Conservation (phyloP, 2,888 invertebrate species). For the Carterocephalus palaemon region DNA sequence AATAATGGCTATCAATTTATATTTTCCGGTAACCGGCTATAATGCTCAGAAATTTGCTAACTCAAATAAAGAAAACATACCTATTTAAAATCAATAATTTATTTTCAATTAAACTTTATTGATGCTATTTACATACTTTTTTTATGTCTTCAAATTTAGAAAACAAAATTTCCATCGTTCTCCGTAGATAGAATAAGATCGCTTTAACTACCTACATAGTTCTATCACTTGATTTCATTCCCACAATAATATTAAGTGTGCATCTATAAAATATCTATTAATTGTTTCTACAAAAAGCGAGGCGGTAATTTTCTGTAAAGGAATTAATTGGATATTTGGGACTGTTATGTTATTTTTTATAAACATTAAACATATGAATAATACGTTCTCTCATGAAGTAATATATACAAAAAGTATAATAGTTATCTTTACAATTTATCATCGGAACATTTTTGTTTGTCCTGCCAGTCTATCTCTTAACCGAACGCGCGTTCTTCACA, state of each 20-base stretch:
- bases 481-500: no score
- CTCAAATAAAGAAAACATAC: no score
- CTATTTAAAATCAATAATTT: no score
- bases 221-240: constrained; percentile 27
- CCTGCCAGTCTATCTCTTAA: no score
- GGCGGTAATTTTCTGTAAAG: constrained; percentile 32
- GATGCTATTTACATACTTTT: background rate
- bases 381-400: constrained; percentile 1
- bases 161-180: constrained; percentile 7
- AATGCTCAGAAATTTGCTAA: no score
- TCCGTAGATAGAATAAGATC: constrained; percentile 6
- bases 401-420: constrained; percentile 7
- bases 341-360: constrained; percentile 26
- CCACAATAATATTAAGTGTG: constrained; percentile 30
- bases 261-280: constrained; percentile 37
- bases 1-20: constrained; percentile 29
- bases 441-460: constrained; percentile 5
- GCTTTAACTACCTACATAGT: constrained; percentile 21
- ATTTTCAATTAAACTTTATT: no score
- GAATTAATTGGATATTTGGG: constrained; percentile 34
- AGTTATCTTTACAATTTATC: background rate
- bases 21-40: constrained; percentile 20
- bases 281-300: constrained; percentile 36
- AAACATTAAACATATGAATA: constrained; percentile 11
- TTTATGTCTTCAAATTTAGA: background rate